These are phyloP conservation scores for Adineta ricciae DNA, from an alignment of 2,888 invertebrate species.

Conservation along the genomic window DNA sequence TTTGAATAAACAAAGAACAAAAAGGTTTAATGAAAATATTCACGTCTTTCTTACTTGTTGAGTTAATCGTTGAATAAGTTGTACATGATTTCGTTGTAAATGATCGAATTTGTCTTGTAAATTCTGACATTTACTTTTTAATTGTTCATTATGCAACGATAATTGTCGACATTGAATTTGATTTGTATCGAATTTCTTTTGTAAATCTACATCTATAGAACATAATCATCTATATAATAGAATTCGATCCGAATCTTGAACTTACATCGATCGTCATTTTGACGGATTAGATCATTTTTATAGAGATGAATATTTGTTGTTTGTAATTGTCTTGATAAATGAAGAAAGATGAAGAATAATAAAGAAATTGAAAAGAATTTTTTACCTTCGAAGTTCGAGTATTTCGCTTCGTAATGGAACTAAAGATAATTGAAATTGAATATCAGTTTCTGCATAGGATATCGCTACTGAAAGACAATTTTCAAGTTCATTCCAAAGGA, in stretches of 20 bases:
- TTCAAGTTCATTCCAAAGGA: conserved; percentile 6
- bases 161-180: background rate
- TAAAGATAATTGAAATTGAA: background rate
- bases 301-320: background rate
- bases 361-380: background rate
- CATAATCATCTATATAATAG: background rate
- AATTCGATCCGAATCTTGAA: background rate
- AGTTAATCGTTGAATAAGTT: background rate
- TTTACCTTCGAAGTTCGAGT: background rate
- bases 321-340: background rate
- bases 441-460: background rate
- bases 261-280: background rate
- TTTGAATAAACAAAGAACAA: background rate
- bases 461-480: background rate
- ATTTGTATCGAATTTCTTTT: background rate
- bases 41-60: background rate
- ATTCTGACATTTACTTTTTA: background rate
- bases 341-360: background rate
- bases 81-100: background rate
- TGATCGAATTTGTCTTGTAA: background rate
- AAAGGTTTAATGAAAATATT: background rate
- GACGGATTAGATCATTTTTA: background rate
- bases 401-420: conserved; percentile 4
- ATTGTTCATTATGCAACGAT: background rate
- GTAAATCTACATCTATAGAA: background rate